A percentile compares a stretch with the other conserved stretches of the same genome.
Conservation (phyloP, 2,113 vertebrate species). For the Zosterops pallidus region DNA sequence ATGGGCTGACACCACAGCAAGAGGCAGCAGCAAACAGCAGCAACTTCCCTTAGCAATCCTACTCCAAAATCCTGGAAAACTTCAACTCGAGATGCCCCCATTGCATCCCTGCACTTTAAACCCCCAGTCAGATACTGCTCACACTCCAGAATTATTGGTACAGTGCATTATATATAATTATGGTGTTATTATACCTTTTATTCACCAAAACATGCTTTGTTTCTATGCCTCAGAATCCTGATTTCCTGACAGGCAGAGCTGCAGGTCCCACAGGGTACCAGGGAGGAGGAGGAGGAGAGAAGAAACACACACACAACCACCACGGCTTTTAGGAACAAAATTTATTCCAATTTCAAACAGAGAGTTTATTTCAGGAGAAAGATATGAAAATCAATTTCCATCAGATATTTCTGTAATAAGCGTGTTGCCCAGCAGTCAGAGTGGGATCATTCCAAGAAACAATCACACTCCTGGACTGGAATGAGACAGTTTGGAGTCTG, state of each 20-base stretch:
- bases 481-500: constrained; percentile 59
- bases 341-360: constrained; percentile 88
- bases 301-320: background rate
- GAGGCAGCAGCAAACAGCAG: background rate
- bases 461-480: constrained; percentile 41
- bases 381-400: constrained; percentile 82
- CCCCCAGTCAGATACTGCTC: background rate
- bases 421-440: constrained; percentile 62
- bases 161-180: background rate
- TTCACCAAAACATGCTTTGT: background rate
- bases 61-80: background rate
- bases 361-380: constrained; percentile 83
- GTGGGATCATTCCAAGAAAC: constrained; percentile 44
- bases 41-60: background rate
- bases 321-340: constrained; percentile 77
- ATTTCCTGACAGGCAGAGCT: background rate
- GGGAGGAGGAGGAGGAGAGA: background rate
- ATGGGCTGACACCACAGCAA: background rate
- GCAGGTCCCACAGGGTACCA: background rate
- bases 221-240: background rate
- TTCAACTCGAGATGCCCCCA: background rate
- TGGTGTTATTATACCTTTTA: background rate
- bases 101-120: background rate
- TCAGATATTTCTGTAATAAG: constrained; percentile 67
- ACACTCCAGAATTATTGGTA: background rate